Evolutionary conservation across 1,140 invertebrate genomes (phyloP).

Genomic region (Aphaenogaster floridana): DNA sequence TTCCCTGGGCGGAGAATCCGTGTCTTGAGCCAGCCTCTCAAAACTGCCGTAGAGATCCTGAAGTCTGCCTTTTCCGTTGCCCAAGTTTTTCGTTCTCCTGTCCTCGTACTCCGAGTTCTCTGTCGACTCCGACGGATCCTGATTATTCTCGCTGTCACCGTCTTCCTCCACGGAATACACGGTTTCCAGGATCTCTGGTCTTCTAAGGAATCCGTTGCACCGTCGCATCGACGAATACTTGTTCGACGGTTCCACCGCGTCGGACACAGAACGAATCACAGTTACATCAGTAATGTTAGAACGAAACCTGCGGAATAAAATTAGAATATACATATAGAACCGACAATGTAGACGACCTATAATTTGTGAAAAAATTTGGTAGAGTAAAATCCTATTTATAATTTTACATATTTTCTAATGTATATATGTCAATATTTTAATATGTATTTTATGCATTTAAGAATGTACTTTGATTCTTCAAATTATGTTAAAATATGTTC

Average conservation of each 20-base stretch:
- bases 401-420: background rate
- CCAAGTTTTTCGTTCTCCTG: conserved; percentile 76
- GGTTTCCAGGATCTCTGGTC: conserved; percentile 94
- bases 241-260: conserved; percentile 92
- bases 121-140: conserved; percentile 85
- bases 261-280: conserved; percentile 92
- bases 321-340: background rate
- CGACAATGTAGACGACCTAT: background rate
- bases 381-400: background rate
- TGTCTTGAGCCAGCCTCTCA: conserved; percentile 84
- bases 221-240: conserved; percentile 91
- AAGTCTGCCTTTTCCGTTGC: conserved; percentile 81
- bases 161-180: conserved; percentile 95
- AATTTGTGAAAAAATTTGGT: background rate
- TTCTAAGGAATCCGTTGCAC: conserved; percentile 91
- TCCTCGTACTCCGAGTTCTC: conserved; percentile 82
- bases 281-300: conserved; percentile 88
- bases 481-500: too few relatives aligned
- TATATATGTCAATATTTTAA: background rate
- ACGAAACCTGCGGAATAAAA: conserved; percentile 80
- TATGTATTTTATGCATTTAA: background rate
- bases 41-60: conserved; percentile 86
- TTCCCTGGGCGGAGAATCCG: conserved; percentile 77
- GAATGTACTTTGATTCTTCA: background rate
- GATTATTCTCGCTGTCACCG: conserved; percentile 89